These are phyloP conservation scores for Crocodylus rhombifer DNA, from an alignment of 2,797 vertebrate species.

Conservation along the genomic window DNA sequence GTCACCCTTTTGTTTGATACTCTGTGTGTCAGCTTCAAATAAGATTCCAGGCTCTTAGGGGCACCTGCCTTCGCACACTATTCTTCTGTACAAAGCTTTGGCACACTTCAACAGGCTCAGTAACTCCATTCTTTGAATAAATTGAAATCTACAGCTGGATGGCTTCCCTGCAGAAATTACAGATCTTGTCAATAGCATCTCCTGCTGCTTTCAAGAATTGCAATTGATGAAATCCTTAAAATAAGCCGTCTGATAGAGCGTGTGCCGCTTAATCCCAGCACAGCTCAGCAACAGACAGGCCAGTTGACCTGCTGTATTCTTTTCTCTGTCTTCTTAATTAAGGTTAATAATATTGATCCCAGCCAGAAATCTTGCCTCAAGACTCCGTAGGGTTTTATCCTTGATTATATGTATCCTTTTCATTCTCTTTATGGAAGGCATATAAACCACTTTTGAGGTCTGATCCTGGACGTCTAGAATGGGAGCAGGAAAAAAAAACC, in stretches of 20 bases:
- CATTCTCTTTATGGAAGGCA: background rate
- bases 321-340: background rate
- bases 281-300: background rate
- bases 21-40: background rate
- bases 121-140: background rate
- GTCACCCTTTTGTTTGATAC: background rate
- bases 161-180: background rate
- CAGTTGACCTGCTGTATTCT: background rate
- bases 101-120: background rate
- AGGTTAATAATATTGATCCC: background rate
- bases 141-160: background rate
- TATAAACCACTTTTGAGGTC: too few species aligned
- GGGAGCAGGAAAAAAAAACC: too few species aligned
- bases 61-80: background rate
- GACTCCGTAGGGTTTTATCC: background rate
- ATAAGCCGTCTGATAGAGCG: background rate
- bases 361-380: background rate
- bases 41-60: background rate
- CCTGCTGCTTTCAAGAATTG: background rate
- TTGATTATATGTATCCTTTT: background rate
- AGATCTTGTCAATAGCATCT: background rate
- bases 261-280: background rate
- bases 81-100: background rate
- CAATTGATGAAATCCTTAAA: background rate
- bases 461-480: too few species aligned